A percentile compares a stretch with the other conserved stretches of the same genome.
phyloP scores from a whole-genome alignment of 2,888 invertebrate species.

The Marronus borbonicus region DNA sequence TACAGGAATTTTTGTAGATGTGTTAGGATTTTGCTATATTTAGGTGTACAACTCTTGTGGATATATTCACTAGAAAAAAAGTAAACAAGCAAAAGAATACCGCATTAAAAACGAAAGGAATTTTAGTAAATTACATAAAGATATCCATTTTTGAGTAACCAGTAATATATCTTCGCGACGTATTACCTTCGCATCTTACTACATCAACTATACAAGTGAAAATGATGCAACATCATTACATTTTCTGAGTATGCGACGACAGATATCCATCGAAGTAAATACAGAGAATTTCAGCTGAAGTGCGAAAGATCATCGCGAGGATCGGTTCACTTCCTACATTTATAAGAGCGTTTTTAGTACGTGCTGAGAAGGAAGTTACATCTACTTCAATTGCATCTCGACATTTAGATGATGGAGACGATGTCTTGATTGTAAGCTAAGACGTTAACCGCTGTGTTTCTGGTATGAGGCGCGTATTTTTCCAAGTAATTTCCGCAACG shows the following conservation, averaged over 20 bases:
- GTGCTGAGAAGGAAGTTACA: not conserved
- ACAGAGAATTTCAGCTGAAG: not conserved
- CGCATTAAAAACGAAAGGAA: no score
- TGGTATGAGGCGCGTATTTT: not conserved
- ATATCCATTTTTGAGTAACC: no score
- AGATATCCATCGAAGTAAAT: not conserved
- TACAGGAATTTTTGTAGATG: no score
- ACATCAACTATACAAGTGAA: not conserved
- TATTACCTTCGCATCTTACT: no score
- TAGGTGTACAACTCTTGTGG: no score
- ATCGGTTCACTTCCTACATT: not conserved
- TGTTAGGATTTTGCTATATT: no score
- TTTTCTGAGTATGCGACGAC: not conserved
- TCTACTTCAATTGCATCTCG: not conserved
- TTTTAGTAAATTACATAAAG: no score
- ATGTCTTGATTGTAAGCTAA: not conserved
- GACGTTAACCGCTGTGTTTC: not conserved
- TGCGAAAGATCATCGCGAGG: constrained; percentile 5
- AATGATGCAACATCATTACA: not conserved
- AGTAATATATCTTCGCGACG: no score
- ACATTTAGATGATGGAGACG: not conserved
- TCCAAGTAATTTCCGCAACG: constrained; percentile 1
- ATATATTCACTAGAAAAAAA: no score
- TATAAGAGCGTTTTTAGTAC: not conserved
- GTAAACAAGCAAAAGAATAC: no score